A percentile compares a stretch with the other conserved stretches of the same genome.
Conservation (phyloP, 2,888 invertebrate genomes). For the Morpho achilles region DNA sequence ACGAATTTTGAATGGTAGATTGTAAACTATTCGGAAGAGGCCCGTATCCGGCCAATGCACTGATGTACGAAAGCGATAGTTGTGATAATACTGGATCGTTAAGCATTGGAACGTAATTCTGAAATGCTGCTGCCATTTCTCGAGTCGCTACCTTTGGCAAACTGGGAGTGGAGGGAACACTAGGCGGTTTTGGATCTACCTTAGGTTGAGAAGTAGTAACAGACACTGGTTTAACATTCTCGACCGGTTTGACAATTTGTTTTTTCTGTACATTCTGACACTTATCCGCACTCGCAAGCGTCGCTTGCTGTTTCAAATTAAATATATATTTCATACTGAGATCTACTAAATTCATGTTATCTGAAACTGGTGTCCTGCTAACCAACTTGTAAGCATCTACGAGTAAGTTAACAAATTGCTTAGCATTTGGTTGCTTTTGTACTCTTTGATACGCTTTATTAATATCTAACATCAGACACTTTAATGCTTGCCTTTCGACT, state of each 20-base stretch:
- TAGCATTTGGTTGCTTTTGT: constrained; percentile 80
- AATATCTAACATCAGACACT: constrained; percentile 76
- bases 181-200: constrained; percentile 35
- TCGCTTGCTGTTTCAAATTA: constrained; percentile 76
- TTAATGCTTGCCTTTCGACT: constrained; percentile 68
- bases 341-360: constrained; percentile 82
- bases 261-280: constrained; percentile 55
- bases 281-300: constrained; percentile 19
- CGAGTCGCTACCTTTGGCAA: constrained; percentile 58
- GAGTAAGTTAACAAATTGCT: constrained; percentile 82
- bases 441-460: constrained; percentile 85
- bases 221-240: constrained; percentile 37
- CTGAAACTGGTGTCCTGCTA: constrained; percentile 79
- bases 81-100: constrained; percentile 57
- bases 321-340: constrained; percentile 83
- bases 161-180: constrained; percentile 31
- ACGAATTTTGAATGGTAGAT: constrained; percentile 43
- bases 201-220: constrained; percentile 34
- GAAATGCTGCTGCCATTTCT: constrained; percentile 61
- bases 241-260: constrained; percentile 47
- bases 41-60: constrained; percentile 54
- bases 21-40: constrained; percentile 54
- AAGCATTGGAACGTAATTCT: constrained; percentile 59
- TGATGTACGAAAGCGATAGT: constrained; percentile 58
- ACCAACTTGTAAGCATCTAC: constrained; percentile 85